Percentiles rank a stretch among this genome's conserved stretches.
These are phyloP conservation scores for Cheirogaleus medius DNA, from an alignment of 2,113 vertebrate genomes.

Conservation along the genomic window DNA sequence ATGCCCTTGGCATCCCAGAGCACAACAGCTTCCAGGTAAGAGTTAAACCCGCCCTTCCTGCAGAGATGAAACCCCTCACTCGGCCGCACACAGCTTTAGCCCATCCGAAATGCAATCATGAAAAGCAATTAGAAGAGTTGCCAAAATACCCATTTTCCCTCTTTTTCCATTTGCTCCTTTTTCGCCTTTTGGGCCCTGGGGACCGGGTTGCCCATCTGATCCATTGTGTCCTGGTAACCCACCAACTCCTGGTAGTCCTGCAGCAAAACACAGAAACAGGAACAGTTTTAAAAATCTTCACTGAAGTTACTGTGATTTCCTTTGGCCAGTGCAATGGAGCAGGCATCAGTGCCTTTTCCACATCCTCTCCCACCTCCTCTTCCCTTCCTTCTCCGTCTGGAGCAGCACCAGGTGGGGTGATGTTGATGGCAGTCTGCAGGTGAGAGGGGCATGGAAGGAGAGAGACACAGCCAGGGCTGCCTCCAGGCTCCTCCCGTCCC, in stretches of 20 bases:
- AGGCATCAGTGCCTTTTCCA: neutral
- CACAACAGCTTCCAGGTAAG: neutral
- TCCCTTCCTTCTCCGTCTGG: neutral
- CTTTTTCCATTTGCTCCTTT: constrained; percentile 90
- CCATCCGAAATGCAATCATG: neutral
- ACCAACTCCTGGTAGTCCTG: constrained; percentile 90
- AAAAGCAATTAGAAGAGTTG: neutral
- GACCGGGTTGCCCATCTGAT: constrained; percentile 90
- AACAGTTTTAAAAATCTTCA: neutral
- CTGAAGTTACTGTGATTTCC: neutral
- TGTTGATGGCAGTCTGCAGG: neutral
- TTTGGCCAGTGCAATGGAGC: neutral
- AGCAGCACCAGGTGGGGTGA: neutral
- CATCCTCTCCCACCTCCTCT: neutral
- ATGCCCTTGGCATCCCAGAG: neutral
- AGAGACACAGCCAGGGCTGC: neutral
- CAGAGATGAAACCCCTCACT: neutral
- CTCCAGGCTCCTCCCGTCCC: neutral
- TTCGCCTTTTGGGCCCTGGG: constrained; percentile 92
- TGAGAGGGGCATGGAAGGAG: neutral
- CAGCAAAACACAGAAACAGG: neutral
- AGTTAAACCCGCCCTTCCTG: neutral
- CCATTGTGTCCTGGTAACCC: constrained; percentile 92
- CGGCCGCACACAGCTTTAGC: neutral
- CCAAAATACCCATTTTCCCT: constrained; percentile 84